A percentile compares a stretch with the other conserved stretches of the same genome.
phyloP scores from a whole-genome alignment of 2,888 invertebrate genomes.

The Gastracanthus pulcherrimus region DNA sequence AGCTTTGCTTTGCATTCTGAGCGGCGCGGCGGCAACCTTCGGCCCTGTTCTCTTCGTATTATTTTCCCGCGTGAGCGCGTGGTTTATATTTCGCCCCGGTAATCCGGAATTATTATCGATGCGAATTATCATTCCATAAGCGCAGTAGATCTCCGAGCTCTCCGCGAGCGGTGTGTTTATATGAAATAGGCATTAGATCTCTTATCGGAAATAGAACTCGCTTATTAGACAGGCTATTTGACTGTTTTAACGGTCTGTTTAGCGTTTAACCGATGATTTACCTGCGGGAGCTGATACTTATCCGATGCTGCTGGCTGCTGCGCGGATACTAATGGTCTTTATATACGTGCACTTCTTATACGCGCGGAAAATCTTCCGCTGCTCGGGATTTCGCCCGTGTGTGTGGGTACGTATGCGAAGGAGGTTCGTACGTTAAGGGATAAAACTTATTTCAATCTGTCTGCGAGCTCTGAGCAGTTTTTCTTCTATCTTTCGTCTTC shows the following conservation, averaged over 20 bases:
- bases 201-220: slow-evolving; percentile 35
- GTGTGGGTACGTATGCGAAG: no score
- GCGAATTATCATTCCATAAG: slow-evolving; percentile 26
- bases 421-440: no score
- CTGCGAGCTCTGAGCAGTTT: background rate
- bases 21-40: no score
- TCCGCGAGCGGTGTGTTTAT: background rate
- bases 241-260: slow-evolving; percentile 43
- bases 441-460: no score
- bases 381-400: no score
- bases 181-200: slow-evolving; percentile 33
- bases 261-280: slow-evolving; percentile 34
- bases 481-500: no score
- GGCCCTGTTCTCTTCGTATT: no score
- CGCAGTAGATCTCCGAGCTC: background rate
- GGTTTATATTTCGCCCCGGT: no score
- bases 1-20: no score
- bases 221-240: slow-evolving; percentile 41
- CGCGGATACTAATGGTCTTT: slow-evolving; percentile 18
- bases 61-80: no score
- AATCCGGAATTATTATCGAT: slow-evolving; percentile 34
- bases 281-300: slow-evolving; percentile 15
- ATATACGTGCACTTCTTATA: background rate
- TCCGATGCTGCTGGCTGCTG: no score
- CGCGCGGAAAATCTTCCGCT: slow-evolving; percentile 8